Percentiles rank a stretch among this genome's conserved stretches.
phyloP scores from a whole-genome alignment of 2,888 invertebrate species.

The Agrochola macilenta region DNA sequence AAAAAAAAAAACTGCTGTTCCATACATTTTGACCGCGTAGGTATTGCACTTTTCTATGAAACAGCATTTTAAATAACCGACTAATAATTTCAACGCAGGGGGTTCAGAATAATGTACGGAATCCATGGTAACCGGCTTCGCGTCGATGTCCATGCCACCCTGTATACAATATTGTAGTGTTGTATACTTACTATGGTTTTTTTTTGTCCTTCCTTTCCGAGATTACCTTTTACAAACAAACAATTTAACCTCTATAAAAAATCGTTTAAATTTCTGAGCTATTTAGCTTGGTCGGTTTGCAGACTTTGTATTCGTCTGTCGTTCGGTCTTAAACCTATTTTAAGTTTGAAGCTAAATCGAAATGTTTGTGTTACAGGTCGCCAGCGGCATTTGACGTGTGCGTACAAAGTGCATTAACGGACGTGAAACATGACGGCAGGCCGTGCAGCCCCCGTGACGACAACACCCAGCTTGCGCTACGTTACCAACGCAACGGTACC shows the following conservation, averaged over 20 bases:
- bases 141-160: too few species aligned
- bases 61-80: too few species aligned
- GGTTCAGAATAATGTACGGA: too few species aligned
- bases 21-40: too few species aligned
- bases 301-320: not conserved
- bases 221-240: not conserved
- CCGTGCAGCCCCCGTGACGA: slow-evolving; percentile 37
- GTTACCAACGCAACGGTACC: slow-evolving; percentile 20
- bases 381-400: slow-evolving; percentile 62
- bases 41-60: too few species aligned
- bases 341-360: too few species aligned
- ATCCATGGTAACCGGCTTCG: too few species aligned
- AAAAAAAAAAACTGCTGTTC: too few species aligned
- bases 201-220: too few species aligned
- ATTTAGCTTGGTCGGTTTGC: not conserved
- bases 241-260: not conserved
- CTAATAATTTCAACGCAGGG: too few species aligned
- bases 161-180: not conserved
- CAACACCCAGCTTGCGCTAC: slow-evolving; percentile 59
- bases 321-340: not conserved
- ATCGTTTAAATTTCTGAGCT: not conserved
- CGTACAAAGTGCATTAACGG: slow-evolving; percentile 61
- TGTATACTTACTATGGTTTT: not conserved
- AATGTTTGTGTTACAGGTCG: slow-evolving; percentile 61
- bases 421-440: slow-evolving; percentile 50